Conservation (phyloP, 2,888 invertebrate genomes). For the Camponotus fellah region DNA sequence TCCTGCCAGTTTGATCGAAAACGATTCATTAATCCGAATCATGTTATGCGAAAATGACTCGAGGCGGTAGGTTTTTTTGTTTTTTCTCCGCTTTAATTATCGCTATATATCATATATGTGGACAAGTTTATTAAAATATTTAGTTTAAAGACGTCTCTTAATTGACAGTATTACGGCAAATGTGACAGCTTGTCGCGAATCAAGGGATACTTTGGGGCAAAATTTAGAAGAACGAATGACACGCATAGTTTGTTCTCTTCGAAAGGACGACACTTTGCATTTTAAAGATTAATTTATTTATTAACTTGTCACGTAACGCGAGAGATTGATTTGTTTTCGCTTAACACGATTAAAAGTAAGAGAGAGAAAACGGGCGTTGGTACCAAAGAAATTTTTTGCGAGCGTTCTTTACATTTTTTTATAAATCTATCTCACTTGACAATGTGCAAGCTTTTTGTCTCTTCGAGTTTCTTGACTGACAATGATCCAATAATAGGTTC, state of each 20-base stretch:
- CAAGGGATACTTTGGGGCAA: neutral
- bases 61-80: too few relatives aligned
- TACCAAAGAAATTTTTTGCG: neutral
- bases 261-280: neutral
- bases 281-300: neutral
- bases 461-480: conserved; percentile 42
- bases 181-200: neutral
- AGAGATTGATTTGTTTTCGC: neutral
- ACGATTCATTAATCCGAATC: neutral
- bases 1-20: conserved; percentile 4
- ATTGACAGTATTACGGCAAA: neutral
- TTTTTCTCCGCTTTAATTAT: neutral
- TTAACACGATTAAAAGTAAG: neutral
- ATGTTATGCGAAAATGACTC: conserved; percentile 28
- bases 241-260: neutral
- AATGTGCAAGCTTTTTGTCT: conserved; percentile 22
- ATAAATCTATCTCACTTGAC: neutral
- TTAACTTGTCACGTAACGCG: neutral
- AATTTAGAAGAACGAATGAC: neutral
- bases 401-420: conserved; percentile 12
- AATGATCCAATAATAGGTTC: conserved; percentile 40
- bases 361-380: neutral
- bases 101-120: too few relatives aligned
- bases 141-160: neutral
- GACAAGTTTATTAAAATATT: neutral